Evolutionary conservation across 2,797 vertebrate species (phyloP), one percentile per base, ranked within the genome.

Genomic region (Ficedula albicollis): DNA sequence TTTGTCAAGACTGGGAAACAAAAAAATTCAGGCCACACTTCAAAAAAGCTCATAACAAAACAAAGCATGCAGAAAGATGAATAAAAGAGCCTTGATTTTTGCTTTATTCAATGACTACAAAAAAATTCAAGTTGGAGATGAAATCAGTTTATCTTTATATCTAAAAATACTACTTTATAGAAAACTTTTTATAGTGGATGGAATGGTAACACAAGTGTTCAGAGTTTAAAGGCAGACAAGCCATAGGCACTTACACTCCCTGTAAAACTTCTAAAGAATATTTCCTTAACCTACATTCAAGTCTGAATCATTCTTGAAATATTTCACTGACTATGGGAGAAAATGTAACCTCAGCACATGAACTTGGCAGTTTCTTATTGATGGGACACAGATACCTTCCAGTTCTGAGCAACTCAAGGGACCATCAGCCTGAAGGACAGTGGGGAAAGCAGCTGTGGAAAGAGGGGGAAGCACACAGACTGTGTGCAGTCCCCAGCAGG

Each of bases 141-240:
- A 94, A 48, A 89, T 72, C 14, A 86, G 73, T 84, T 95, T 51
- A 62, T 86, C 87, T 90, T 86, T 84, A 38, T 59, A 88, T 84
- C 95, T 95, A 94, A 91, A 95, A 94, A 95, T 95, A 90, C 62
- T 81, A n/a, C 64, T 95, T 95, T 77, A 93, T 4, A 72, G 55
- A 72, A 87, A 81, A 84, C 58, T 90, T 85, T 68, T 72, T 68
- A 56, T 52, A 62, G 36, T 72, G 85, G 58, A 83, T 90, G 58
- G 32, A 86, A 90, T 36, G 79, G 46, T 66, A 94, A 90, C 41
- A 69, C 27, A 75, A 46, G 49, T 23, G 3, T 36, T 78, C 60
- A 34, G 44, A 92, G 39, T 81, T 90, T 69, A 86, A 94, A 91
- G 79, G 70, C 36, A 67, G 69, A 80, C 54, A 75, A 74, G 79